Conservation (phyloP, 2,888 invertebrate genomes). For the Drosophila tripunctata region DNA sequence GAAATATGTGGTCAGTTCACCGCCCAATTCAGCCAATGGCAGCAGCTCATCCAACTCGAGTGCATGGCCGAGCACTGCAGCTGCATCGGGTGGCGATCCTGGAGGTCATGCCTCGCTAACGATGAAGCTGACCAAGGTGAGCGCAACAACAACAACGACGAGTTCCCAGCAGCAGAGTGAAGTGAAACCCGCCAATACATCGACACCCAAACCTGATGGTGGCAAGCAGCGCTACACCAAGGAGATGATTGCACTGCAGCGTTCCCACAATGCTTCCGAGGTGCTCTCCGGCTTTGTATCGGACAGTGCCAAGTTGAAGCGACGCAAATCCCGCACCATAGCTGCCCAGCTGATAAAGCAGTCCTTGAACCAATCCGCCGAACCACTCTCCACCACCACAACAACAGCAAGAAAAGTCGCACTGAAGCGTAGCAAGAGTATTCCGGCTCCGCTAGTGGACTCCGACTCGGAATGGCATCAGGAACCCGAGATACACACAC, state of each 20-base stretch:
- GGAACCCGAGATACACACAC: no score
- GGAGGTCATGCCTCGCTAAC: slow-evolving; percentile 59
- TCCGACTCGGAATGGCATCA: slow-evolving; percentile 32
- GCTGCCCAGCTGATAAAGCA: slow-evolving; percentile 27
- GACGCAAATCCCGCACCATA: slow-evolving; percentile 57
- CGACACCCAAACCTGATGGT: slow-evolving; percentile 63
- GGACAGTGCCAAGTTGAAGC: slow-evolving; percentile 83
- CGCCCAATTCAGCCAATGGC: slow-evolving; percentile 53
- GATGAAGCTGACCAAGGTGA: slow-evolving; percentile 70
- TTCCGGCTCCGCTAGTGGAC: slow-evolving; percentile 44
- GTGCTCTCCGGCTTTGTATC: slow-evolving; percentile 87
- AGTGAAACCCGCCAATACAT: slow-evolving; percentile 18
- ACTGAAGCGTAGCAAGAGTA: slow-evolving; percentile 63
- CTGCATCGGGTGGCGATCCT: slow-evolving; percentile 19
- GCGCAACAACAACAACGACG: slow-evolving; percentile 12
- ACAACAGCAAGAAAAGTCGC: background rate
- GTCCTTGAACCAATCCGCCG: background rate
- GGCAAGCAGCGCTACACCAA: slow-evolving; percentile 84
- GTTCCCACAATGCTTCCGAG: slow-evolving; percentile 89
- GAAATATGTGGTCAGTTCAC: slow-evolving; percentile 69
- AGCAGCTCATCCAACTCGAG: slow-evolving; percentile 58
- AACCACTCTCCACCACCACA: slow-evolving; percentile 29
- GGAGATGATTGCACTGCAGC: slow-evolving; percentile 87
- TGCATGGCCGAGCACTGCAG: slow-evolving; percentile 31
- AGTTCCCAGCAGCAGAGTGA: slow-evolving; percentile 23